Percentiles rank a stretch among this genome's conserved stretches.
These are phyloP conservation scores for Drosophila ananassae DNA, from an alignment of 1,140 invertebrate species.

Conservation along the genomic window DNA sequence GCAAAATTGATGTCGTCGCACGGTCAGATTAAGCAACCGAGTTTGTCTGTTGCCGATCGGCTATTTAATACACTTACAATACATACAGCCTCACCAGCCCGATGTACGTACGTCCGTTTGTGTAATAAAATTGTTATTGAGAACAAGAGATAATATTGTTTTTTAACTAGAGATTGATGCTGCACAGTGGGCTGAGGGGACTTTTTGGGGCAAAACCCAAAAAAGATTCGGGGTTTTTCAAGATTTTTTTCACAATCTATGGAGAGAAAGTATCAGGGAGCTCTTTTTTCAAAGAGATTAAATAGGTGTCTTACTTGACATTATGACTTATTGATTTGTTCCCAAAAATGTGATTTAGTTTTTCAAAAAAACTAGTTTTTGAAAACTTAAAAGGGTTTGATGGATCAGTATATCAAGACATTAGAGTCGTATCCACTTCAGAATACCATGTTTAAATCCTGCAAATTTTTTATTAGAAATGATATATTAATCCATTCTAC, in stretches of 20 bases:
- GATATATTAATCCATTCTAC: no score
- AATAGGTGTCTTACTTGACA: no score
- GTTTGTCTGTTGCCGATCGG: constrained; percentile 50
- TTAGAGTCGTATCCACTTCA: no score
- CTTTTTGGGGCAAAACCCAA: not conserved
- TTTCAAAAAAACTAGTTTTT: no score
- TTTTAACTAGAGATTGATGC: constrained; percentile 84
- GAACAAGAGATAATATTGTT: constrained; percentile 84
- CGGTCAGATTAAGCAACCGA: constrained; percentile 73
- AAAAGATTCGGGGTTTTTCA: constrained; percentile 8
- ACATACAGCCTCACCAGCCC: constrained; percentile 8
- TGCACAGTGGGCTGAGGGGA: constrained; percentile 29
- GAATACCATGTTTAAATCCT: no score
- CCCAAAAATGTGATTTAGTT: no score
- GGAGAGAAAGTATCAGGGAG: no score
- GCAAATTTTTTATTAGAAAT: no score
- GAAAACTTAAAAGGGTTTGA: no score
- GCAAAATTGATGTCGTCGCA: constrained; percentile 53
- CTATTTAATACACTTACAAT: constrained; percentile 40
- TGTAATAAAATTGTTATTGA: constrained; percentile 81
- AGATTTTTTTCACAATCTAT: not conserved
- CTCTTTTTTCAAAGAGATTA: no score
- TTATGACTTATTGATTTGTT: no score
- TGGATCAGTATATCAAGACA: no score
- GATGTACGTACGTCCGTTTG: constrained; percentile 26